Evolutionary conservation across 1,140 invertebrate genomes (phyloP).

Genomic region (Danaus plexippus): DNA sequence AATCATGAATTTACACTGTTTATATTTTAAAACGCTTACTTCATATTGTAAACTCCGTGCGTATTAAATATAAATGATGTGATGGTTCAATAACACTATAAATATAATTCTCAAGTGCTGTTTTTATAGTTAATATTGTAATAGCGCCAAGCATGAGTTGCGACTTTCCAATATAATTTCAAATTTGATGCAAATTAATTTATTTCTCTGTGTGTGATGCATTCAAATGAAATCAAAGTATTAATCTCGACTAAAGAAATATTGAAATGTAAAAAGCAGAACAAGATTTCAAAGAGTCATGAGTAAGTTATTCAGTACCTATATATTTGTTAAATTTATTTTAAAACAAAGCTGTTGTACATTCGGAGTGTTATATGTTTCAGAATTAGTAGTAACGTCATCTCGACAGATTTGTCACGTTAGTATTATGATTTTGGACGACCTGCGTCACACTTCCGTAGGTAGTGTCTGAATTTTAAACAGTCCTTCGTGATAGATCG

Average conservation of each 20-base stretch:
- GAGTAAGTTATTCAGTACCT: no score
- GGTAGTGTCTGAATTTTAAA: conserved; percentile 24
- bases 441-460: conserved; percentile 29
- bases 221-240: no score
- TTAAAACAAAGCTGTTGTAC: no score
- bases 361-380: conserved; percentile 4
- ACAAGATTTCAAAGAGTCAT: no score
- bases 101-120: neutral
- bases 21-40: neutral
- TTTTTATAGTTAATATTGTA: no score
- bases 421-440: conserved; percentile 24
- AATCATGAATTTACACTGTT: conserved; percentile 15
- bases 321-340: no score
- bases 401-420: conserved; percentile 32
- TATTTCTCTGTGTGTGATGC: no score
- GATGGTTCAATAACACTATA: conserved; percentile 1
- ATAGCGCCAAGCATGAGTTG: no score
- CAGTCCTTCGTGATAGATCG: neutral
- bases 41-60: conserved; percentile 1
- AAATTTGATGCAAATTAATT: no score
- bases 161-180: no score
- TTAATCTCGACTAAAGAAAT: no score
- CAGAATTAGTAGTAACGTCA: conserved; percentile 29
- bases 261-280: no score
- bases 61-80: neutral